A percentile compares a stretch with the other conserved stretches of the same genome.
Evolutionary conservation across 30 jellyfish, hydroid and myxozoan genomes (phyloP).

Genomic region (Pseudorhiza aurosa): DNA sequence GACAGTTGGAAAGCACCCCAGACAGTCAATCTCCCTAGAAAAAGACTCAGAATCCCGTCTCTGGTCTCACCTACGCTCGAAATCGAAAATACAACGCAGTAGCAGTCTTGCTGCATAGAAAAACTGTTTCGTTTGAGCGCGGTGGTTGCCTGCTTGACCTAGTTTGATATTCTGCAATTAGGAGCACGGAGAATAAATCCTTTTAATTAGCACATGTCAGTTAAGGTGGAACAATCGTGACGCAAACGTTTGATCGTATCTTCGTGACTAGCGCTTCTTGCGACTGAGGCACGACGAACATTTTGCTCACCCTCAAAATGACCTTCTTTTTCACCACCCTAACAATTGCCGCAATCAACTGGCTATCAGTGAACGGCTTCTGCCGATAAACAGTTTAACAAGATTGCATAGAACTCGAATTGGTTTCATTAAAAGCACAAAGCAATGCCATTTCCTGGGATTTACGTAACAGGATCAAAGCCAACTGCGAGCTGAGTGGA

Average conservation of each 20-base stretch:
- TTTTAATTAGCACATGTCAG: slow-evolving; percentile 32
- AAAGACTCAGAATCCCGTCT: too few relatives aligned
- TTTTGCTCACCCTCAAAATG: background rate
- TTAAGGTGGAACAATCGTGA: background rate
- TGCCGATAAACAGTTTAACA: background rate
- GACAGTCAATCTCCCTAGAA: too few relatives aligned
- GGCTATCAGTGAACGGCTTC: background rate
- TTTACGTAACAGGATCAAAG: background rate
- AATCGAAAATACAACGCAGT: too few relatives aligned
- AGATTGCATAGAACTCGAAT: background rate
- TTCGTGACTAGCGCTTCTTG: slow-evolving; percentile 3
- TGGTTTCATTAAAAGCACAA: slow-evolving; percentile 2
- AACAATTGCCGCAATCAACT: background rate
- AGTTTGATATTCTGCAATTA: background rate
- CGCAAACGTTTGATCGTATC: slow-evolving; percentile 8
- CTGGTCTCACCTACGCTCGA: too few relatives aligned
- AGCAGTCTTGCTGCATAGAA: too few relatives aligned
- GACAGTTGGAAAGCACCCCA: too few relatives aligned
- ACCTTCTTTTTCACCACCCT: background rate
- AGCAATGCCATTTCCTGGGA: slow-evolving; percentile 20
- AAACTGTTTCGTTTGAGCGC: too few relatives aligned
- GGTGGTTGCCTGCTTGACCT: background rate
- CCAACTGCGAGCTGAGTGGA: background rate
- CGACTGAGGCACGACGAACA: background rate
- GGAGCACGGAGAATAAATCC: background rate